These are phyloP conservation scores for Spongilla lacustris DNA, from an alignment of 37 sponge, comb jelly and placozoan genomes.

Conservation along the genomic window DNA sequence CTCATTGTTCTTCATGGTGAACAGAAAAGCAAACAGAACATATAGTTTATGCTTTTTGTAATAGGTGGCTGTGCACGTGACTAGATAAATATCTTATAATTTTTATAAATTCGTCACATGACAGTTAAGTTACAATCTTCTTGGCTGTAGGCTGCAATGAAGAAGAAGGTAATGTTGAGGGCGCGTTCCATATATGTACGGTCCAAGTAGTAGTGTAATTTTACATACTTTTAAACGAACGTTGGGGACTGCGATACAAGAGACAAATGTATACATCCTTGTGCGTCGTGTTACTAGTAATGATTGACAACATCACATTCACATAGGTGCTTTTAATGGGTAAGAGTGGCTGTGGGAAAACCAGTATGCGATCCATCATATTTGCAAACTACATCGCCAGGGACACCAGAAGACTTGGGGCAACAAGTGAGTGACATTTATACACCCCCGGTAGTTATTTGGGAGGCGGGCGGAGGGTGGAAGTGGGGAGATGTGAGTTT, in stretches of 20 bases:
- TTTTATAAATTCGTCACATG: neutral
- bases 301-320: neutral
- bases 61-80: too few relatives aligned
- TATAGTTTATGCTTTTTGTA: too few relatives aligned
- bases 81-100: too few relatives aligned
- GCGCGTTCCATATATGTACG: neutral
- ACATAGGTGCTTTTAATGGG: constrained; percentile 93
- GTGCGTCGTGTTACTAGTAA: too few relatives aligned
- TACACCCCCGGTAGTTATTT: neutral
- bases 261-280: too few relatives aligned
- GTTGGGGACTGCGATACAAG: too few relatives aligned
- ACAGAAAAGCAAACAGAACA: too few relatives aligned
- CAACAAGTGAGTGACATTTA: constrained; percentile 82
- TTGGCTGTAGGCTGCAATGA: neutral
- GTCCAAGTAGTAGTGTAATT: neutral
- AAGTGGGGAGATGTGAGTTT: too few relatives aligned
- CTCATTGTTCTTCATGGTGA: too few relatives aligned
- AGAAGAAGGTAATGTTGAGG: neutral
- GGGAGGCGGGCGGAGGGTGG: too few relatives aligned
- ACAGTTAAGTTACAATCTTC: neutral
- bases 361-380: constrained; percentile 99
- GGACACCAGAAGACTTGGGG: constrained; percentile 96
- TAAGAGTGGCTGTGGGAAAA: constrained; percentile 98
- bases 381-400: constrained; percentile 99
- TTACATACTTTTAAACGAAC: neutral